A percentile compares a stretch with the other conserved stretches of the same genome.
These are phyloP conservation scores for Nowickia ferox DNA, from an alignment of 2,888 invertebrate genomes.

Conservation along the genomic window DNA sequence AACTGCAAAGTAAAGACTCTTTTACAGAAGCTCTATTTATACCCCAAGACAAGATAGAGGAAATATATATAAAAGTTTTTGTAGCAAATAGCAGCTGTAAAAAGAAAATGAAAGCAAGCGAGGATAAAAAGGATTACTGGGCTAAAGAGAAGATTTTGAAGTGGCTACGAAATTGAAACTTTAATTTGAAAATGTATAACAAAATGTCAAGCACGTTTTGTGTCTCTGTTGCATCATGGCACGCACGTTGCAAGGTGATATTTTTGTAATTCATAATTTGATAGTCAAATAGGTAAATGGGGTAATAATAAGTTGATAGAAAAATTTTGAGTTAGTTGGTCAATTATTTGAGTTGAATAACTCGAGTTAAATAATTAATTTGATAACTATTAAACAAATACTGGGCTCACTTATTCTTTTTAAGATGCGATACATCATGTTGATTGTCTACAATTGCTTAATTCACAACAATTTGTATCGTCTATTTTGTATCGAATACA, in stretches of 20 bases:
- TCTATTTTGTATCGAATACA: too few species aligned
- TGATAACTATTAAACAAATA: too few species aligned
- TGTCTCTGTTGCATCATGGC: background rate
- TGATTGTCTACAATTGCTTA: too few species aligned
- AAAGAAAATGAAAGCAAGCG: slow-evolving; percentile 4
- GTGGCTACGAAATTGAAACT: slow-evolving; percentile 36
- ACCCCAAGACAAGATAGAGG: background rate
- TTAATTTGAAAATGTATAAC: slow-evolving; percentile 21
- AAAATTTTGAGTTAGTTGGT: too few species aligned
- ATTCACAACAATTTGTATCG: too few species aligned
- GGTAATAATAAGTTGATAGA: too few species aligned
- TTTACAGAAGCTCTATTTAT: slow-evolving; percentile 25
- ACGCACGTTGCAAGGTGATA: background rate
- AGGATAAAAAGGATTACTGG: slow-evolving; percentile 12
- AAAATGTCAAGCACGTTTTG: background rate
- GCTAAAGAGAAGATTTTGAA: slow-evolving; percentile 1
- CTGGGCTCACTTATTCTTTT: too few species aligned
- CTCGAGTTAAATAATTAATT: too few species aligned
- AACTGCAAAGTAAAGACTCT: slow-evolving; percentile 23
- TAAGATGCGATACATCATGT: too few species aligned
- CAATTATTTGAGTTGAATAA: too few species aligned
- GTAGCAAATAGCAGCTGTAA: slow-evolving; percentile 11
- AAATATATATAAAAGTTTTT: slow-evolving; percentile 27
- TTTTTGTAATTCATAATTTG: too few species aligned
- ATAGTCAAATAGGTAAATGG: too few species aligned